These are phyloP conservation scores for Pyrrhia umbra DNA, from an alignment of 2,888 invertebrate species.

Conservation along the genomic window DNA sequence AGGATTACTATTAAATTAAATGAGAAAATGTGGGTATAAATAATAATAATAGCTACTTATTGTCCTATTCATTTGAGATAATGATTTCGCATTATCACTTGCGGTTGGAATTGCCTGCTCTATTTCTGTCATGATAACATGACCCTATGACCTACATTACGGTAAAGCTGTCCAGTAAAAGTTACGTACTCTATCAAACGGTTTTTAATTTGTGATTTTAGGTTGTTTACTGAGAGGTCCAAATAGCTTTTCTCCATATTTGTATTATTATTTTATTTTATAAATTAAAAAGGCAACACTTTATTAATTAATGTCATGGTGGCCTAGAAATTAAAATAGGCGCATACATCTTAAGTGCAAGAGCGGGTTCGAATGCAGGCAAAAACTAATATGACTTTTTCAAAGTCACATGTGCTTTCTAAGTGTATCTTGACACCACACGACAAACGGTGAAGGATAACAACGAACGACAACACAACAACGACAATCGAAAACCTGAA, in stretches of 20 bases:
- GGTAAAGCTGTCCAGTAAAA: conserved; percentile 9
- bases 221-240: not conserved
- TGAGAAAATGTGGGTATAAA: conserved; percentile 8
- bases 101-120: conserved; percentile 25
- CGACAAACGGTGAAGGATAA: too few species aligned
- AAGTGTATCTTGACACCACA: too few species aligned
- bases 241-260: not conserved
- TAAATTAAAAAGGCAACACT: too few species aligned
- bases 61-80: conserved; percentile 38
- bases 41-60: conserved; percentile 20
- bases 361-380: too few species aligned
- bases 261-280: too few species aligned
- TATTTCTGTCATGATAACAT: conserved; percentile 40
- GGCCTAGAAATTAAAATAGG: too few species aligned
- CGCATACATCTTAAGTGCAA: too few species aligned
- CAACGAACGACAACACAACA: too few species aligned
- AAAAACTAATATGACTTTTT: too few species aligned
- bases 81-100: conserved; percentile 36
- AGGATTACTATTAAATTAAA: conserved; percentile 21
- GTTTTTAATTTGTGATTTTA: not conserved
- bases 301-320: too few species aligned
- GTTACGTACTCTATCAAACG: not conserved
- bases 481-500: too few species aligned
- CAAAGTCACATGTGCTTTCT: too few species aligned
- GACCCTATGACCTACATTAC: conserved; percentile 42